Percentiles rank a stretch among this genome's conserved stretches.
These are phyloP conservation scores for Saguinus midas DNA, from an alignment of 2,113 vertebrate species.

Conservation along the genomic window DNA sequence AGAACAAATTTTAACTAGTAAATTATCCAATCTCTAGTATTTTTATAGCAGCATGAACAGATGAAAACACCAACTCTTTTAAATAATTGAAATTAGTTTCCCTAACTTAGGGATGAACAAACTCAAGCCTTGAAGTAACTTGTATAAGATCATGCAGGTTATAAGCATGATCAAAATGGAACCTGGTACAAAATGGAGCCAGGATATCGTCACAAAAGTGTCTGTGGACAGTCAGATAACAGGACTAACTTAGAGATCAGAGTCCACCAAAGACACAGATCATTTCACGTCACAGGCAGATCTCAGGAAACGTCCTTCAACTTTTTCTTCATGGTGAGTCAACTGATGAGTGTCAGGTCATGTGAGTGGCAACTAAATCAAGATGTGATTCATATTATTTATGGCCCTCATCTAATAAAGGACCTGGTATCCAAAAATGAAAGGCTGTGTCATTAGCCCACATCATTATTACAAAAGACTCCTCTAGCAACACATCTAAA, in stretches of 20 bases:
- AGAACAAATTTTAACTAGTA: background rate
- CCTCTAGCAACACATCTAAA: constrained; percentile 44
- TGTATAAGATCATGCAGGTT: background rate
- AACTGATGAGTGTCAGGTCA: background rate
- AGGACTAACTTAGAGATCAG: background rate
- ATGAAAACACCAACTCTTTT: background rate
- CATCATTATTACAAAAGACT: constrained; percentile 31
- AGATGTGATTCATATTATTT: constrained; percentile 3
- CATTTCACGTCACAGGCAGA: background rate
- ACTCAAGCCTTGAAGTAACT: background rate
- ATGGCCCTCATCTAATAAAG: constrained; percentile 31
- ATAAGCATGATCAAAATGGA: background rate
- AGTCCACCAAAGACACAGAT: background rate
- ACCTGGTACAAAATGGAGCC: accelerated
- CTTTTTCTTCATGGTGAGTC: background rate
- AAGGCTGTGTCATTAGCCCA: background rate
- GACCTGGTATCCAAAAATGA: background rate
- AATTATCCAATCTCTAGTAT: background rate
- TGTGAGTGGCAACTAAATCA: background rate
- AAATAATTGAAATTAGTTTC: background rate
- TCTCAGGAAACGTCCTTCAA: background rate
- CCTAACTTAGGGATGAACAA: background rate
- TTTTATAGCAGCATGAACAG: background rate
- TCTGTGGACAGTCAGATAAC: background rate
- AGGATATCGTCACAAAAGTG: background rate